These are phyloP conservation scores for Myotis myotis DNA, from an alignment of 2,797 vertebrate species.

Conservation along the genomic window DNA sequence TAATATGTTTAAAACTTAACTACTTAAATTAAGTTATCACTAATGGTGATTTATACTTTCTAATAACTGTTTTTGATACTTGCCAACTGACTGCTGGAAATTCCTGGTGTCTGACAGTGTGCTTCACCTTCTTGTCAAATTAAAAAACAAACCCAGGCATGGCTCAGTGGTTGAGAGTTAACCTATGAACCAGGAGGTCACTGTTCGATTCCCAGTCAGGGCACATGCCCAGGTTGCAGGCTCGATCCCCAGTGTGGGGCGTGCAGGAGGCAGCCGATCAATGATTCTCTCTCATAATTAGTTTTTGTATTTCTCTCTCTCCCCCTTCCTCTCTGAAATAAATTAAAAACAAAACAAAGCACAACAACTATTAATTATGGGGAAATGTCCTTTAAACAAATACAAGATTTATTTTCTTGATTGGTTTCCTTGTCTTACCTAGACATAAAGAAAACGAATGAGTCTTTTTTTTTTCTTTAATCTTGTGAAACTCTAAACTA, in stretches of 20 bases:
- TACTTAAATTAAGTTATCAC: not conserved
- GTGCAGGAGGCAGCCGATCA: too few species aligned
- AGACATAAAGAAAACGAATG: not conserved
- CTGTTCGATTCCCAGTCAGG: too few species aligned
- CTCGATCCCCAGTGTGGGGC: too few species aligned
- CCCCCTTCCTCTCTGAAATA: too few species aligned
- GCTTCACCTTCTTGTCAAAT: constrained; percentile 3
- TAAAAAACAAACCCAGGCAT: not conserved
- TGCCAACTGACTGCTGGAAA: not conserved
- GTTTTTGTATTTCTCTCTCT: too few species aligned
- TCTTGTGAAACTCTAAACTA: not conserved
- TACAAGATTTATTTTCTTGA: constrained; percentile 39
- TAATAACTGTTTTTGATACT: constrained; percentile 25
- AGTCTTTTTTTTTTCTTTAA: not conserved
- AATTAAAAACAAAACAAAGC: too few species aligned
- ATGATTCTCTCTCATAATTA: too few species aligned
- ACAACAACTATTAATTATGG: not conserved
- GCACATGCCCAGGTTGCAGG: too few species aligned
- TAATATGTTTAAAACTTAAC: not conserved
- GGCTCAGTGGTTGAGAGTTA: too few species aligned
- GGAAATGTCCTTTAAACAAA: constrained; percentile 52
- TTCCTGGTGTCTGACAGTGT: not conserved
- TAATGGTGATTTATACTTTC: not conserved
- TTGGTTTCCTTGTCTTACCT: not conserved
- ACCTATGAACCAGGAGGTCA: too few species aligned